Base-by-base conservation (phyloP, 2,888 invertebrate genomes). In the Cataglyphis livida region DNA sequence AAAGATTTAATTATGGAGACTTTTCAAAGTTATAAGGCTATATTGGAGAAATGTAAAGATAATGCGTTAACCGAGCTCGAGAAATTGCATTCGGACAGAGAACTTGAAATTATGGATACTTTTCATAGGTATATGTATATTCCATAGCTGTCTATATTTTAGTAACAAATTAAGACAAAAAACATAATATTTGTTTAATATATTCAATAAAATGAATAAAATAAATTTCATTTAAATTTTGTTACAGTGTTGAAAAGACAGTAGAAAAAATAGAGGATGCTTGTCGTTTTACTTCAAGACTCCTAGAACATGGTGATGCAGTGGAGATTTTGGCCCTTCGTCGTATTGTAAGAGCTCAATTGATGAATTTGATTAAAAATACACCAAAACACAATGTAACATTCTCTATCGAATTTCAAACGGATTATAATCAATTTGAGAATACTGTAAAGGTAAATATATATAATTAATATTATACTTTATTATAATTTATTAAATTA, bases 61-160 rank as follows among this genome's bases (percentile, higher is more conserved):
- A 96, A 96, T 71, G 96, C 97, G 25, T 95, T 98, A 32, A 96
- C 96, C 88, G 97, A 97, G 92, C 95, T 98, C 65, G 97, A 97
- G 91, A 96, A 96, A 87, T 94, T 98, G 86, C 98, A 99, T 94
- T 97, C 97, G 84, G 97, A 97, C 92, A 96, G 98, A 84, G 98
- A 98, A 94, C 95, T 98, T 57, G 97, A 97, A 94, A 97, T 98
- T 51, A 98, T 98, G 98, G 98, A 98, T 93, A 95, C 97, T 85
- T 97, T 97, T 92, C 97, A 98, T 92, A 96, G 93, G 95, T 95
- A 90, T 57, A 44, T n/a, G 7, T 3, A 54, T 25, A 66, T 62
- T 61, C 25, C 10, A 25, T 48, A 51, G 25, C 6, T 57, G 7
- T 61, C 51, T 51, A 51, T 51, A n/a, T n/a, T 51, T 51, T 51